Evolutionary conservation across 2,888 invertebrate genomes (phyloP).

Genomic region (Brassicogethes aeneus): DNA sequence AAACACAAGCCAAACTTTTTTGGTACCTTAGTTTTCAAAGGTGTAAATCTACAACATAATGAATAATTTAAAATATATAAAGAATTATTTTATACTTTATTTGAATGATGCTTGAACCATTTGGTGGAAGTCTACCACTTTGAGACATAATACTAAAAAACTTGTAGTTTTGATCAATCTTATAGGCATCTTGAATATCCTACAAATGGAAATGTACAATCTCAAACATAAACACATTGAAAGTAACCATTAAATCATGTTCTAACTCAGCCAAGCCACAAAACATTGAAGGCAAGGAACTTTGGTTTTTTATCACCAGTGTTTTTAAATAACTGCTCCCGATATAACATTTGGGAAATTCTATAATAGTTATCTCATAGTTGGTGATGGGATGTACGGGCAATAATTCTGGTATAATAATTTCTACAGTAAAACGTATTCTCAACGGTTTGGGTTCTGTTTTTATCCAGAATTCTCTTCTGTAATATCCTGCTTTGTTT

Average conservation of each 20-base stretch:
- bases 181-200: constrained; percentile 14
- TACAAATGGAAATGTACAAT: too few species aligned
- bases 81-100: too few species aligned
- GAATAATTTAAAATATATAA: too few species aligned
- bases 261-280: constrained; percentile 34
- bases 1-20: too few species aligned
- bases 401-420: constrained; percentile 35
- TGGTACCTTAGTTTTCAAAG: too few species aligned
- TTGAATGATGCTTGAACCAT: background rate
- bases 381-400: constrained; percentile 35
- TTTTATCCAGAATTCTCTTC: constrained; percentile 42
- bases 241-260: constrained; percentile 29
- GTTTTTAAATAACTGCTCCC: constrained; percentile 33
- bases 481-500: constrained; percentile 31
- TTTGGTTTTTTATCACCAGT: constrained; percentile 38
- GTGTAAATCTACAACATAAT: too few species aligned
- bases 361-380: constrained; percentile 37
- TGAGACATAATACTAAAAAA: constrained; percentile 17
- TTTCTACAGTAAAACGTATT: constrained; percentile 27
- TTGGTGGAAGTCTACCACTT: background rate
- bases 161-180: constrained; percentile 16
- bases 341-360: constrained; percentile 38
- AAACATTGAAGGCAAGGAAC: constrained; percentile 36
- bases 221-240: too few species aligned
- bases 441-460: constrained; percentile 27